Evolutionary conservation across 2,797 vertebrate genomes (phyloP), one percentile per base, ranked within the genome.

Genomic region (Decapterus maruadsi): DNA sequence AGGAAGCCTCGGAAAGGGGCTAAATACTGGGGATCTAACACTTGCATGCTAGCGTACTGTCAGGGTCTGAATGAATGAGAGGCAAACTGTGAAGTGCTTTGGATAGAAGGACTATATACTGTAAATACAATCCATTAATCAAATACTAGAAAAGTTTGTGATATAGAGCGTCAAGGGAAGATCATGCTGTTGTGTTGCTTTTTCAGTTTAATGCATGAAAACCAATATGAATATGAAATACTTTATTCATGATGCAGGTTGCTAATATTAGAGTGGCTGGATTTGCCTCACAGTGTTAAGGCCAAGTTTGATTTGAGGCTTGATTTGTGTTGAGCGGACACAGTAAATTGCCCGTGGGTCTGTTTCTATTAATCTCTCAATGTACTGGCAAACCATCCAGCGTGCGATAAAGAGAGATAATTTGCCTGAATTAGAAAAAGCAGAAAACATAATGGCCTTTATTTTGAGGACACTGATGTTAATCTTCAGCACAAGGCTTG

Each of bases 381-480:
- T 66, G 55, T 8, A 60, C 48, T 73, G 46, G 42, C 16, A 79
- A 65, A 51, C 53, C 43, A 54, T 67, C 65, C 50, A 72, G 54
- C 20, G 9, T 50, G 56, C 6, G n/a, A 45, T 45, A 45, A 80
- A 68, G 31, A 45, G 51, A 61, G 56, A 72, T 29, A 53, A 53
- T 59, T 71, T 68, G 58, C 26, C 22, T 68, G 9, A 59, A 61
- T 55, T 67, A 11, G 20, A 75, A 73, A 82, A 67, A 31, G 34
- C 29, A 75, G 51, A 75, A 78, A 68, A 60, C 56, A 59, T 64
- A 75, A 78, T 62, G 72, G 53, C 31, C 68, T 75, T 69, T 58
- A 80, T 76, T 78, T 56, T 64, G 26, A 75, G 57, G 57, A 77
- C 19, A 61, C n/a, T 46, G 34, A 77, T 83, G 56, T 68, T 75